phyloP scores from a whole-genome alignment of 2,113 vertebrate species.

The Megaceryle torquata region DNA sequence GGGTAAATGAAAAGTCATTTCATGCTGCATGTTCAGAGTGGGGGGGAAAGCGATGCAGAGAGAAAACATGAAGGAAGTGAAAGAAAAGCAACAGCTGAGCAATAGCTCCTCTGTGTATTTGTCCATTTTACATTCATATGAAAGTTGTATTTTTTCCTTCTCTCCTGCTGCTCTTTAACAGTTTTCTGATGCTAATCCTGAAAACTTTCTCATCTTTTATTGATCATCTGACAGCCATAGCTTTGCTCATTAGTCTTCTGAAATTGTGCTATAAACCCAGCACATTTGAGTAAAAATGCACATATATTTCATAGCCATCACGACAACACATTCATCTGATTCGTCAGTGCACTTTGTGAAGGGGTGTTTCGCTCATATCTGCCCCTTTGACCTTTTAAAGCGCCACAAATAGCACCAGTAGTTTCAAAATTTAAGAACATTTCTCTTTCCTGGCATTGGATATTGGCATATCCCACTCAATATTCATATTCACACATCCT shows the following conservation, averaged over 20 bases:
- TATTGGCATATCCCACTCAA: not conserved
- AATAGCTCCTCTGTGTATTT: not conserved
- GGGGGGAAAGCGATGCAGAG: not conserved
- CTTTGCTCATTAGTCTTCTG: conserved; percentile 28
- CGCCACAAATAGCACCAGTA: not conserved
- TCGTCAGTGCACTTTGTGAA: not conserved
- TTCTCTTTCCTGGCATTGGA: not conserved
- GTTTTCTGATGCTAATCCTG: conserved; percentile 40
- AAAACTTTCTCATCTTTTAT: conserved; percentile 43
- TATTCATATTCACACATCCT: not conserved
- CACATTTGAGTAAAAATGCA: conserved; percentile 1
- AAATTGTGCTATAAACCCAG: conserved; percentile 6
- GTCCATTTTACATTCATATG: conserved; percentile 5
- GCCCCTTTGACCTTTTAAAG: not conserved
- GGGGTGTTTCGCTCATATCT: not conserved
- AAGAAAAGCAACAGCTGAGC: not conserved
- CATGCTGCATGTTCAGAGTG: not conserved
- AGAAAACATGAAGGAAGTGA: not conserved
- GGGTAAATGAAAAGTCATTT: not conserved
- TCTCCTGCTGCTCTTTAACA: conserved; percentile 10
- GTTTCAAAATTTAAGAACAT: not conserved
- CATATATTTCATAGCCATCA: not conserved
- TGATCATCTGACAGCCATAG: conserved; percentile 27
- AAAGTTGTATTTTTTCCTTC: not conserved
- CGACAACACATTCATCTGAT: not conserved